Base-by-base conservation (phyloP, 2,113 vertebrate genomes). In the Pangasianodon gigas region DNA sequence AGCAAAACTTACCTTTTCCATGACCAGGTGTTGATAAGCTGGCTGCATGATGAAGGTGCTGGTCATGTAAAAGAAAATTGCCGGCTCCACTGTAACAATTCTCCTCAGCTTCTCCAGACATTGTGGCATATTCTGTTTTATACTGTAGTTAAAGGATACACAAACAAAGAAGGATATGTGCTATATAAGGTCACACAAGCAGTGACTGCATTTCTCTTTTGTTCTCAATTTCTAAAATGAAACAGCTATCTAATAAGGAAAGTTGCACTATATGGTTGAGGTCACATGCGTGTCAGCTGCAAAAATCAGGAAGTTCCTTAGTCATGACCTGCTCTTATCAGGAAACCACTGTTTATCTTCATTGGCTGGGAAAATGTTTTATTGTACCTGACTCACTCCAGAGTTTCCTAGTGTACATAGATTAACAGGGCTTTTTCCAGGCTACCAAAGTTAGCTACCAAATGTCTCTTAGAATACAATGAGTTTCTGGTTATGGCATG, bases 81-180 rank as follows among this genome's bases (percentile, higher is more conserved):
- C 93, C 2, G 94, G 94, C 88, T 95, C 94, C 85, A 94, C 94
- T 18, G 94, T 94, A 71, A 95, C 48, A 32, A 91, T 69, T 9
- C 54, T 87, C 69, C 93, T 88, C 6, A 92, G 74, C 69, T 81
- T 90, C 51, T 92, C 90, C 83, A 90, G 58, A 85, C 90, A 92
- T 90, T 51, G 58, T 80, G 90, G 60, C 92, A 92, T 92, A 19
- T 87, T 90, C 13, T 16, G 60, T 21, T 82, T 54, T 7, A 77
- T 44, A 37, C 37, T 37, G 37, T 37, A 29, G 69, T 51, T 7
- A n/a, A 77, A 26, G 9, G 60, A 56, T 87, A 32, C 8, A n/a
- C 56, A 56, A 87, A 79, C 62, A 71, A 88, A 9, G 10, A 56
- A 71, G 67, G 41, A 85, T 62, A 62, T 26, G n/a, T 51, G 51